These are phyloP conservation scores for Micrasema minimum DNA, from an alignment of 1,140 invertebrate genomes.

Conservation along the genomic window DNA sequence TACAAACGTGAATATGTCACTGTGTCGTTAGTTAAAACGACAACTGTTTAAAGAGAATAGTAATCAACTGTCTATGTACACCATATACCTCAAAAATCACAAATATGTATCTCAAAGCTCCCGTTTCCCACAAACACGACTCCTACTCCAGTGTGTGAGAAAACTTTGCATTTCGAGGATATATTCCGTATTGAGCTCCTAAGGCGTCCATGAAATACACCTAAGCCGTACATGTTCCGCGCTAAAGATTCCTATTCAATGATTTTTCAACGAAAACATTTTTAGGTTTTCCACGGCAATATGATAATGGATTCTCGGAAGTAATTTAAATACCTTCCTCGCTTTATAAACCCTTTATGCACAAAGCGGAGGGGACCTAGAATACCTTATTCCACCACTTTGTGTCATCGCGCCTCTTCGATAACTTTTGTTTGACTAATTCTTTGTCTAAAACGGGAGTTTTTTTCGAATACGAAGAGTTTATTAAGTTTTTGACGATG, in stretches of 20 bases:
- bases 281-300: slow-evolving; percentile 15
- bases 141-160: neutral
- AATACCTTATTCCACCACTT: slow-evolving; percentile 13
- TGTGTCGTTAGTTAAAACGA: no score
- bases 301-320: slow-evolving; percentile 34
- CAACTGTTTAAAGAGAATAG: no score
- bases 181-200: slow-evolving; percentile 15
- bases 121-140: neutral
- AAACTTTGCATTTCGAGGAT: neutral
- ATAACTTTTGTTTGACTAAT: slow-evolving; percentile 15
- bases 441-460: no score
- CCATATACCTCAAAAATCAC: no score
- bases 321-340: slow-evolving; percentile 36
- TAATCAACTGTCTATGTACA: no score
- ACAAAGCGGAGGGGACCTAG: neutral
- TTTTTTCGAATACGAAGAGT: no score
- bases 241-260: slow-evolving; percentile 32
- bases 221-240: slow-evolving; percentile 34
- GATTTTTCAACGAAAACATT: slow-evolving; percentile 35
- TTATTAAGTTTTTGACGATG: no score
- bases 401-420: neutral
- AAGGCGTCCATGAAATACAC: slow-evolving; percentile 34
- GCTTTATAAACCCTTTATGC: slow-evolving; percentile 9
- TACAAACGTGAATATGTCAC: no score
- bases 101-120: neutral